A percentile compares a stretch with the other conserved stretches of the same genome.
Evolutionary conservation across 1,140 invertebrate genomes (phyloP).

Genomic region (Drosophila sproati): DNA sequence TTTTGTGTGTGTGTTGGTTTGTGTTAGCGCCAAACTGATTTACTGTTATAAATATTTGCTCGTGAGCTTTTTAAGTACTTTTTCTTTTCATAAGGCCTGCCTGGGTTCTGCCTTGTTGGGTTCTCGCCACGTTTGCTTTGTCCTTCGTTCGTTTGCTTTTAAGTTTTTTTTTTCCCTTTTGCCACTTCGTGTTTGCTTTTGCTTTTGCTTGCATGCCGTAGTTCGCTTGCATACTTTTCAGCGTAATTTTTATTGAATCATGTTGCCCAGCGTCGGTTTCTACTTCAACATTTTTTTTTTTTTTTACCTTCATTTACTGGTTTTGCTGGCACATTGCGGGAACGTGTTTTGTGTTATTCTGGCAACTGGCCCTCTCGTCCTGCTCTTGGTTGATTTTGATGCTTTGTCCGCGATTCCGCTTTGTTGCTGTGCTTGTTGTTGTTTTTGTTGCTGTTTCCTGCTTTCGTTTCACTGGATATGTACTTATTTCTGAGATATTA

Average conservation of each 20-base stretch:
- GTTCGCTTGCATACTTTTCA: conserved; percentile 79
- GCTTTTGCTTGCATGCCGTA: conserved; percentile 37
- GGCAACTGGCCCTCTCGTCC: conserved; percentile 11
- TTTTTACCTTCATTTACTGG: conserved; percentile 52
- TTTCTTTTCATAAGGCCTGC: conserved; percentile 61
- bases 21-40: conserved; percentile 78
- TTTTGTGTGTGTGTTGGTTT: conserved; percentile 44
- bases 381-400: conserved; percentile 7
- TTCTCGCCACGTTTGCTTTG: conserved; percentile 71
- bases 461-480: conserved; percentile 25
- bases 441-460: conserved; percentile 21
- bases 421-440: background rate
- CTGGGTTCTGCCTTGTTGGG: conserved; percentile 22
- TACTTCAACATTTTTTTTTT: conserved; percentile 27
- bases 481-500: conserved; percentile 48
- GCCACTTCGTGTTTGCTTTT: conserved; percentile 12
- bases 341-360: conserved; percentile 40
- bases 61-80: conserved; percentile 82
- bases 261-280: conserved; percentile 62
- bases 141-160: conserved; percentile 56
- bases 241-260: conserved; percentile 82
- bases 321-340: conserved; percentile 47
- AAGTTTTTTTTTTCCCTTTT: conserved; percentile 42
- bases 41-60: conserved; percentile 83
- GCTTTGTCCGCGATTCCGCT: conserved; percentile 7